Percentiles rank a stretch among this genome's conserved stretches.
Conservation (phyloP, 1,140 invertebrate species). For the Acromyrmex echinatior region DNA sequence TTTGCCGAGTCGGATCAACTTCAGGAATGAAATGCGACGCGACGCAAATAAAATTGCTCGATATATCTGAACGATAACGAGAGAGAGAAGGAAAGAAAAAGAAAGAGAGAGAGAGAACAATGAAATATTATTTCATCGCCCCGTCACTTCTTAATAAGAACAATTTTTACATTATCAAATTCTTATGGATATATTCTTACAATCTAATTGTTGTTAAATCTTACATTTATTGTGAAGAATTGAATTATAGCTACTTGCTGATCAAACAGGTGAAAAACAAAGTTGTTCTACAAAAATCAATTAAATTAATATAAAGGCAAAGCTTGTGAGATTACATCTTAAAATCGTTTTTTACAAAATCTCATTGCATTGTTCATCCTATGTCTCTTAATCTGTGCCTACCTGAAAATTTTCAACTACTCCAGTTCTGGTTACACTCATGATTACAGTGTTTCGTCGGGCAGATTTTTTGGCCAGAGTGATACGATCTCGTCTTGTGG, state of each 20-base stretch:
- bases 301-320: background rate
- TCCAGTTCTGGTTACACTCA: background rate
- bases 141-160: background rate
- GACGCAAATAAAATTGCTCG: background rate
- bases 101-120: background rate
- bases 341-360: background rate
- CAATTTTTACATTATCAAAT: background rate
- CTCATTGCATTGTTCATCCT: background rate
- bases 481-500: background rate
- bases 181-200: background rate
- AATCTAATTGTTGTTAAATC: background rate
- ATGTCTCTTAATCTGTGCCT: background rate
- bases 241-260: background rate
- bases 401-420: background rate
- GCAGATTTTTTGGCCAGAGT: background rate
- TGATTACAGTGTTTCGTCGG: background rate
- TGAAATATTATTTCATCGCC: background rate
- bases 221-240: background rate
- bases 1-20: background rate
- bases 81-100: background rate
- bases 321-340: background rate
- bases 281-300: background rate
- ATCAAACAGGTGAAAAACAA: background rate
- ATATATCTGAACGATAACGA: background rate
- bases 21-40: background rate